These are phyloP conservation scores for Allolobophora icterica DNA, from an alignment of 2,888 invertebrate genomes.

Conservation along the genomic window DNA sequence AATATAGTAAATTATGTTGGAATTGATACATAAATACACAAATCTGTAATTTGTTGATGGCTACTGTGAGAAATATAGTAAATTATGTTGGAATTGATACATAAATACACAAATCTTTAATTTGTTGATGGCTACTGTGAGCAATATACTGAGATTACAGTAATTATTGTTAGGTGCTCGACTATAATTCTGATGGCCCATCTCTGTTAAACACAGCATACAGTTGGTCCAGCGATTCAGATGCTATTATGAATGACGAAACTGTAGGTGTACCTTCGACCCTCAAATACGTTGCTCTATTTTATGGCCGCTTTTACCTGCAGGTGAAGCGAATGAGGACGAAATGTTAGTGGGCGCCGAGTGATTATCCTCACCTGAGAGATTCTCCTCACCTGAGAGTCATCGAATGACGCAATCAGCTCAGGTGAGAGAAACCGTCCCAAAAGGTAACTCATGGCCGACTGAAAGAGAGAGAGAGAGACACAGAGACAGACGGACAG, in stretches of 20 bases:
- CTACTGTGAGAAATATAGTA: too few relatives aligned
- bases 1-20: too few relatives aligned
- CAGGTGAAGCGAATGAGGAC: neutral
- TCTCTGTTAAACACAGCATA: neutral
- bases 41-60: too few relatives aligned
- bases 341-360: neutral
- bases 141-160: too few relatives aligned
- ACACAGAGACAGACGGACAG: too few relatives aligned
- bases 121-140: too few relatives aligned
- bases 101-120: too few relatives aligned
- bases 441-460: neutral
- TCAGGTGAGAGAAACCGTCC: neutral
- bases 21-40: too few relatives aligned
- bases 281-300: neutral
- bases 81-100: too few relatives aligned
- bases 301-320: neutral
- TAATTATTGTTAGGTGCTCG: too few relatives aligned
- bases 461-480: neutral
- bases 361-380: neutral
- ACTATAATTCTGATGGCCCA: too few relatives aligned
- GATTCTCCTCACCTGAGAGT: neutral
- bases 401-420: neutral
- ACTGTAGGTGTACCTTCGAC: neutral
- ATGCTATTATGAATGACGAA: neutral
- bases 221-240: neutral